These are phyloP conservation scores for Cryptocheilus praepositus DNA, from an alignment of 2,888 invertebrate species.

Conservation along the genomic window DNA sequence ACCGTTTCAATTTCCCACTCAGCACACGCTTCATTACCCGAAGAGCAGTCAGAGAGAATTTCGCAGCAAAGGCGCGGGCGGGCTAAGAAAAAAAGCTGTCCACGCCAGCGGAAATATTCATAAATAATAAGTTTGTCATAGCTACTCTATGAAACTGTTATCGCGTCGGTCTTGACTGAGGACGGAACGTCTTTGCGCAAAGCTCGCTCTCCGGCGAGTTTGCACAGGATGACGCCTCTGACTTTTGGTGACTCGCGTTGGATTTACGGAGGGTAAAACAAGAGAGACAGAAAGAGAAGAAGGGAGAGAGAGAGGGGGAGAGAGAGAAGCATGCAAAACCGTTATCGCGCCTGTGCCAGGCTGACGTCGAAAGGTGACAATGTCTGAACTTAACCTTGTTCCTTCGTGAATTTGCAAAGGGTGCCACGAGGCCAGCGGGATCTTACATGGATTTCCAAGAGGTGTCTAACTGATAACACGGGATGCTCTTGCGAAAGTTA, in stretches of 20 bases:
- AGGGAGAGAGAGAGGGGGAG: no score
- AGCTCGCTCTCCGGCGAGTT: constrained; percentile 34
- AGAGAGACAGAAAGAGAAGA: no score
- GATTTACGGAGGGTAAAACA: no score
- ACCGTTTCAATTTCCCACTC: no score
- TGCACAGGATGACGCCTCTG: constrained; percentile 26
- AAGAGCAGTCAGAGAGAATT: no score
- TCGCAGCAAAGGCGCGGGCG: no score
- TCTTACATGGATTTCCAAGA: constrained; percentile 34
- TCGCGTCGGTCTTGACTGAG: neutral
- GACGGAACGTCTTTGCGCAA: no score
- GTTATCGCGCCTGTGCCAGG: neutral
- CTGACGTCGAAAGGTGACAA: constrained; percentile 1
- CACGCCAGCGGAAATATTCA: constrained; percentile 2
- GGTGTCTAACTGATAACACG: neutral
- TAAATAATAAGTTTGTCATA: constrained; percentile 23
- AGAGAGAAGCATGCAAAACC: neutral
- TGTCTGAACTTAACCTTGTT: constrained; percentile 4
- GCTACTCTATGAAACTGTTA: constrained; percentile 16
- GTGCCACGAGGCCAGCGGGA: constrained; percentile 13
- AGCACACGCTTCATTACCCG: no score
- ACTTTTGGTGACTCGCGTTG: no score
- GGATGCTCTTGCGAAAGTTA: constrained; percentile 43
- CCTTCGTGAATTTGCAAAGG: neutral
- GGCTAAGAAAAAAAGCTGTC: neutral